These are phyloP conservation scores for Petrolisthes cinctipes DNA, from an alignment of 2,888 invertebrate genomes.

Conservation along the genomic window DNA sequence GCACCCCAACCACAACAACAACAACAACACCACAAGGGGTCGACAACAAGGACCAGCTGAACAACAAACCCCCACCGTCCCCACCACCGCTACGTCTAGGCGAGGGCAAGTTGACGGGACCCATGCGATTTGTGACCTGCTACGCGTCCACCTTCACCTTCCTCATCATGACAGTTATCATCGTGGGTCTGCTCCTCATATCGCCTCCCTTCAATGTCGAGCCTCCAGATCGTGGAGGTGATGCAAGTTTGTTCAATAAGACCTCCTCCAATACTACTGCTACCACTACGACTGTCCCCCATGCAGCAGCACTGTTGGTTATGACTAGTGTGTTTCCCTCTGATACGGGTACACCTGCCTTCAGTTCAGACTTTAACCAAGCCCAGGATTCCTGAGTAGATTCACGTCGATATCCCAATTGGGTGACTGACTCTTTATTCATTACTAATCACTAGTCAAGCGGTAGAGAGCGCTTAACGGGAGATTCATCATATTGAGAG, in stretches of 20 bases:
- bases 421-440: no score
- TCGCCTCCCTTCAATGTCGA: conserved; percentile 62
- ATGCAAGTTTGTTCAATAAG: background rate
- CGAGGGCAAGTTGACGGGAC: conserved; percentile 43
- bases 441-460: no score
- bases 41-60: background rate
- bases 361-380: conserved; percentile 2
- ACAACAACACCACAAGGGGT: background rate
- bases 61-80: background rate
- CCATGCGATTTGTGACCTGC: conserved; percentile 53
- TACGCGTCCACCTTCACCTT: conserved; percentile 62
- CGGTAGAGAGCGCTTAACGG: no score
- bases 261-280: background rate
- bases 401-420: no score
- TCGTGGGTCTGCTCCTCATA: conserved; percentile 59
- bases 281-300: background rate
- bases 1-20: background rate
- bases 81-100: conserved; percentile 30
- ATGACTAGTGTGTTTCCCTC: background rate
- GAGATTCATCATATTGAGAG: no score
- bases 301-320: background rate
- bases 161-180: conserved; percentile 50
- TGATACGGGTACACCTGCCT: background rate
- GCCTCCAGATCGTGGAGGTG: conserved; percentile 31
- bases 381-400: conserved; percentile 1